These are phyloP conservation scores for human (Homo sapiens) DNA, from an alignment of 2,113 vertebrate species.

Conservation along the genomic window GRCh38 chr6:102341001-102341500, in stretches of 20 bases:
- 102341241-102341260: not conserved
- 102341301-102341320: not conserved
- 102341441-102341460: not conserved
- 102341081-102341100: not conserved
- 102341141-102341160: not conserved
- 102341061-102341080: not conserved
- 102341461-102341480: not conserved
- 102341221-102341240: not conserved
- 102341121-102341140: not conserved
- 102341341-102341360: not conserved
- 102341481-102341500: not conserved
- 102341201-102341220: not conserved
- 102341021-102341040: not conserved
- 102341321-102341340: not conserved
- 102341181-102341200: not conserved
- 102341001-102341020: not conserved
- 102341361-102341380: not conserved
- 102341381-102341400: not conserved
- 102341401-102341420: not conserved
- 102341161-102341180: not conserved
- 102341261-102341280: not conserved
- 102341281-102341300: not conserved
- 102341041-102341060: not conserved
- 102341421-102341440: not conserved
- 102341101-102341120: not conserved